Base-by-base conservation (phyloP, 2,113 vertebrate genomes). In the Engraulis encrasicolus region DNA sequence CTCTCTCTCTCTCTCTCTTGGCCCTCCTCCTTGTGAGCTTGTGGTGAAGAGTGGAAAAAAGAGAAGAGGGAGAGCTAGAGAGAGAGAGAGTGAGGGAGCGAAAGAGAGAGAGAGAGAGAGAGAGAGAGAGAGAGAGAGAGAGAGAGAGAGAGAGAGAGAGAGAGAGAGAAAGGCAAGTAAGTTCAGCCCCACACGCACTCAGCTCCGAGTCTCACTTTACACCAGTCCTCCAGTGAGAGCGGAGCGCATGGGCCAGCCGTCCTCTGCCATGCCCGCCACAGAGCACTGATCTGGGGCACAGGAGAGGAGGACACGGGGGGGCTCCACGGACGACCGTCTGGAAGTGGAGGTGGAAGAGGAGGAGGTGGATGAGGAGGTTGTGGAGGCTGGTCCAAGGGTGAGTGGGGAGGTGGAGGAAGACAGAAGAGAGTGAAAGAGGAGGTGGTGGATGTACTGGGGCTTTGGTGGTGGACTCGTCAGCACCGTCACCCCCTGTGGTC, bases 151-250 rank as follows among this genome's bases (percentile, higher is more conserved):
- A 45, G 40, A 45, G 40, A 45, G 40, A 45, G 40, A 45, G 40
- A 45, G 40, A 45, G 40, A 45, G 40, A 45, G 40, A 9, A 45
- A 9, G 40, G 54, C 20, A n/a, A 58, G 54, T n/a, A 11, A 66
- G 58, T 66, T 23, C 58, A 66, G 58, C 58, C 40, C 40, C 58
- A 66, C 58, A 66, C n/a, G n/a, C 58, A 66, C n/a, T 31, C n/a
- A 61, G 54, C 27, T 66, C 58, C n/a, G 11, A 66, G 58, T 19
- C 58, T 66, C 58, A 66, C 20, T 66, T 66, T 66, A 66, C 58
- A 66, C 58, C 58, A 66, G 58, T 31, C 58, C 58, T 19, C n/a
- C 54, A 23, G 20, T 7, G 54, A 61, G 54, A 61, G 20, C 54
- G 27, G n/a, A n/a, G n/a, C n/a, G n/a, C 54, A 61, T 61, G 54